Conservation (phyloP, 2,797 vertebrate species). For the Galaxias olidus region DNA sequence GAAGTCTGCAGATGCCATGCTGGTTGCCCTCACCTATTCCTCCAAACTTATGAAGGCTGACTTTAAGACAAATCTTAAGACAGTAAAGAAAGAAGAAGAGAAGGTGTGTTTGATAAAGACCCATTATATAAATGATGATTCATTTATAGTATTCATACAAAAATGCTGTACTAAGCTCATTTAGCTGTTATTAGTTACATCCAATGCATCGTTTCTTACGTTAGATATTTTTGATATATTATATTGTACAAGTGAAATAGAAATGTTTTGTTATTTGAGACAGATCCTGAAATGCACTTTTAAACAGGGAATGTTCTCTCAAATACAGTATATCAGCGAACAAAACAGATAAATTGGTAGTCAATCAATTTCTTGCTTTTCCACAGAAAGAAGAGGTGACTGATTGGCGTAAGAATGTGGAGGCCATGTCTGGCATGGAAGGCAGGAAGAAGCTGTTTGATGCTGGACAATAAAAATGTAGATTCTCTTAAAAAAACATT, state of each 20-base stretch:
- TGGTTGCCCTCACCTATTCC: slow-evolving; percentile 55
- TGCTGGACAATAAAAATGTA: slow-evolving; percentile 32
- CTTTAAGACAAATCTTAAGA: slow-evolving; percentile 69
- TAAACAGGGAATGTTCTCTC: neutral
- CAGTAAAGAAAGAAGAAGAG: slow-evolving; percentile 69
- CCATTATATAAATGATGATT: neutral
- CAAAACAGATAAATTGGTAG: neutral
- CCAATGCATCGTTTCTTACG: too few species aligned
- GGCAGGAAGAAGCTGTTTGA: slow-evolving; percentile 56
- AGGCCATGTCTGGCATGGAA: slow-evolving; percentile 59
- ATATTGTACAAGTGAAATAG: neutral
- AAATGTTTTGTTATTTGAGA: too few species aligned
- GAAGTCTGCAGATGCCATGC: slow-evolving; percentile 60
- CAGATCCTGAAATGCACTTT: too few species aligned
- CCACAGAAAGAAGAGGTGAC: slow-evolving; percentile 54
- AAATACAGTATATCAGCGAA: neutral
- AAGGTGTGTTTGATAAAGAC: slow-evolving; percentile 37
- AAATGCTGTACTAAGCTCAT: too few species aligned
- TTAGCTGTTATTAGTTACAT: too few species aligned
- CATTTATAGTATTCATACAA: neutral
- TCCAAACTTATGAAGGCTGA: slow-evolving; percentile 57
- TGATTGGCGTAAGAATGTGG: slow-evolving; percentile 60
- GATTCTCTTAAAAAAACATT: neutral
- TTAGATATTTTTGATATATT: neutral
- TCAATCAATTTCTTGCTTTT: neutral